Evolutionary conservation across 2,888 invertebrate species (phyloP), one percentile per base, ranked within the genome.

Genomic region (Dorcus parallelipipedus): DNA sequence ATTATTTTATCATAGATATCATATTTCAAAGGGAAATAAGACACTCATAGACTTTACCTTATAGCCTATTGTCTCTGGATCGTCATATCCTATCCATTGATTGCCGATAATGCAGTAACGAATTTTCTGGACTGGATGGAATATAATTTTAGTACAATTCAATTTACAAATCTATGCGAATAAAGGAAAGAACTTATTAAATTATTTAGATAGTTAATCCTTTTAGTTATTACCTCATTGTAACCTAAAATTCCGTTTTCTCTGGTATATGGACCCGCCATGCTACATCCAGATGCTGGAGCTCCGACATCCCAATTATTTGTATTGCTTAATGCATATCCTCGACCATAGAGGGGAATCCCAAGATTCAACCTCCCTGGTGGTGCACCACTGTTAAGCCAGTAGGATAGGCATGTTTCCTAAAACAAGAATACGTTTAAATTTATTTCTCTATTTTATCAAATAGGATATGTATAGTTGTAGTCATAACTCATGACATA

Each of bases 1-100:
- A 3, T 26, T 2, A 5, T 26, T 20, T 14, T 6, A 10, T 14
- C 9, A 42, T 2, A 5, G 26, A 14, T n/a, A n/a, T 26, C 5
- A 26, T 5, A 26, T 23, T 23, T 23, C 4, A 23, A 23, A 23
- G 4, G 3, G 23, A 23, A 23, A 4, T 23, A 23, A 3, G 4
- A 3, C 23, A 23, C 2, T 3, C 23, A 4, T 23, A 23, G 23
- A 39, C 4, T 3, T n/a, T n/a, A n/a, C 80, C 77, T 87, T 87
- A 1, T 74, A 63, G 3, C 68, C 67, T 6, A 86, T 72, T 8
- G 89, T 88, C 52, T 77, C 71, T 10, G 74, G 70, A 65, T 86
- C 78, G 60, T 91, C 90, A 66, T 83, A 91, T 0, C 88, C 85
- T n/a, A 90, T 78, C 90, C 90, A 91, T 68, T 86, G 81, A 10